Conservation (phyloP, 2,113 vertebrate genomes). For the Pachypanchax playfairii region DNA sequence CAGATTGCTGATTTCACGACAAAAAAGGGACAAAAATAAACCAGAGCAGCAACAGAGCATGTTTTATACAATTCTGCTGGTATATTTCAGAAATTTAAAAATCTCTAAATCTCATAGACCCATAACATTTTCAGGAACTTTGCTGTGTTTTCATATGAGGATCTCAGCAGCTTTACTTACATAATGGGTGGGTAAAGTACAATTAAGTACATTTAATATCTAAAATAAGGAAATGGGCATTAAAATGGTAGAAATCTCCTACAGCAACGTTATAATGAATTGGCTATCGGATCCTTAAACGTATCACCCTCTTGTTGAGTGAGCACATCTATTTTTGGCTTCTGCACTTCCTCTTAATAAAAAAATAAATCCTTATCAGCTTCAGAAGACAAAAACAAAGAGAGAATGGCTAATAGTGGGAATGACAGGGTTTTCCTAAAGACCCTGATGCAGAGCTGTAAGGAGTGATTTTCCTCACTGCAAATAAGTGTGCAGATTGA, state of each 20-base stretch:
- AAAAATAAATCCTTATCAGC: constrained; percentile 33
- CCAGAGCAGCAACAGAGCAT: constrained; percentile 13
- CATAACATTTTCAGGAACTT: no score
- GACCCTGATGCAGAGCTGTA: constrained; percentile 23
- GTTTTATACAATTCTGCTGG: constrained; percentile 39
- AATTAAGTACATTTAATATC: constrained; percentile 7
- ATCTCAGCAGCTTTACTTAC: not conserved
- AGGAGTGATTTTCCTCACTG: constrained; percentile 40
- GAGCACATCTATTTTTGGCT: constrained; percentile 62
- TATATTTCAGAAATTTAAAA: constrained; percentile 22
- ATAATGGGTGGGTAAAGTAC: no score
- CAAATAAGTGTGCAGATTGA: constrained; percentile 51
- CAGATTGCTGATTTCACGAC: constrained; percentile 59
- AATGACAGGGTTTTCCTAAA: constrained; percentile 1
- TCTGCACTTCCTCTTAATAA: constrained; percentile 69
- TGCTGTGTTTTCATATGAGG: not conserved
- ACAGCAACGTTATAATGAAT: no score
- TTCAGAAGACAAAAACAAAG: constrained; percentile 17
- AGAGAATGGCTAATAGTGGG: constrained; percentile 14
- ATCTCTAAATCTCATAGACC: constrained; percentile 14
- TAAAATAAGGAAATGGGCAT: constrained; percentile 3
- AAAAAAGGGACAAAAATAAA: constrained; percentile 61
- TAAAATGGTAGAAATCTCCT: no score
- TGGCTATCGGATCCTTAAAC: constrained; percentile 57
- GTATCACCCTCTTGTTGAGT: constrained; percentile 35